Conservation (phyloP, 2,888 invertebrate species). For the Cinara cedri region DNA sequence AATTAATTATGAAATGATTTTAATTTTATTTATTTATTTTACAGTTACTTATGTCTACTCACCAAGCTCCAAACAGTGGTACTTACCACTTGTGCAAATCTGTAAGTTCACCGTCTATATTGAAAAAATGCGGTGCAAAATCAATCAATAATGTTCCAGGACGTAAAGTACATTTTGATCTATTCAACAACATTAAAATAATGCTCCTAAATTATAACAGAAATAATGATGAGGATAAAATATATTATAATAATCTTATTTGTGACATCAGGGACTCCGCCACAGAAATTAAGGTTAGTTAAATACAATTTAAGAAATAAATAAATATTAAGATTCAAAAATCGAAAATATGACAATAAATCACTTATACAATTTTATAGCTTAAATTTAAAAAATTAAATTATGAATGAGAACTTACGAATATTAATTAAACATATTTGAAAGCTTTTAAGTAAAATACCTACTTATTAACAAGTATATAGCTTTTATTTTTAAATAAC, state of each 20-base stretch:
- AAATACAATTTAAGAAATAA: not conserved
- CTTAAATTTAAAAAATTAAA: too few species aligned
- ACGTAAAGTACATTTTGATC: conserved; percentile 65
- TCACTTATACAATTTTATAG: too few species aligned
- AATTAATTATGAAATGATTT: not conserved
- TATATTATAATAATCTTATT: conserved; percentile 66
- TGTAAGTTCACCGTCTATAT: conserved; percentile 51
- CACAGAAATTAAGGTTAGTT: conserved; percentile 63
- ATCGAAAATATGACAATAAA: too few species aligned
- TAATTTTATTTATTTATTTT: not conserved
- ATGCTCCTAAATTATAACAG: conserved; percentile 63
- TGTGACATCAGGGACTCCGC: conserved; percentile 65
- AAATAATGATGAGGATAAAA: conserved; percentile 63
- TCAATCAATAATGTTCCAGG: conserved; percentile 59
- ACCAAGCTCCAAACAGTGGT: not conserved
- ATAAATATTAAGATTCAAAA: too few species aligned
- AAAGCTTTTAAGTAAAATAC: too few species aligned
- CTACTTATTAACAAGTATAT: too few species aligned
- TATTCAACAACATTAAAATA: conserved; percentile 65
- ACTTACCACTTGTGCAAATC: not conserved
- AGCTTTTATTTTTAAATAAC: too few species aligned
- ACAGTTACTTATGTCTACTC: conserved; percentile 10
- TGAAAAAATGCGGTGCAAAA: conserved; percentile 46
- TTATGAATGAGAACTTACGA: too few species aligned
- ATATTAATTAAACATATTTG: too few species aligned